phyloP scores from a whole-genome alignment of 2,888 invertebrate species.

The Euzophera pinguis region DNA sequence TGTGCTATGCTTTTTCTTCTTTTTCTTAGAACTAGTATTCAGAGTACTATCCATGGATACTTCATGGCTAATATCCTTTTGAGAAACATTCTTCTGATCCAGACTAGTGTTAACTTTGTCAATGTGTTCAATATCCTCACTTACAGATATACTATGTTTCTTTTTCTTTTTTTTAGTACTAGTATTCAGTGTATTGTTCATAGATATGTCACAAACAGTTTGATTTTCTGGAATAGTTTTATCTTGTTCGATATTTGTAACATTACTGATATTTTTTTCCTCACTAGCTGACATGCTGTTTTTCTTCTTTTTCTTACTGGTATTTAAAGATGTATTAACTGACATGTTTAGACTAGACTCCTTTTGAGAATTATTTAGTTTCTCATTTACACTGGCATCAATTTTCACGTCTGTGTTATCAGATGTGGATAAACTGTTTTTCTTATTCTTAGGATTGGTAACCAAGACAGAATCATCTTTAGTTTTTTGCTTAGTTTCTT shows the following conservation, averaged over 20 bases:
- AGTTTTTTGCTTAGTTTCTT: background rate
- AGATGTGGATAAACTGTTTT: background rate
- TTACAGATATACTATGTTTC: constrained; percentile 9
- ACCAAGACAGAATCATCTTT: background rate
- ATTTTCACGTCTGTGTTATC: background rate
- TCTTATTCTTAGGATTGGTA: constrained; percentile 17
- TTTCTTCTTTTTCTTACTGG: constrained; percentile 22
- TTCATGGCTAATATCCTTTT: background rate
- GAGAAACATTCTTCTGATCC: background rate
- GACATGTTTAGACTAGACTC: constrained; percentile 14
- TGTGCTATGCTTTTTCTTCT: constrained; percentile 17
- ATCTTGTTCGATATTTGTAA: background rate
- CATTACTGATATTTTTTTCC: background rate
- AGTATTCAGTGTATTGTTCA: constrained; percentile 12
- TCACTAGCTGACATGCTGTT: constrained; percentile 13
- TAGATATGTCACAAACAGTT: background rate
- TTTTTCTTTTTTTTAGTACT: constrained; percentile 21
- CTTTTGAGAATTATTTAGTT: background rate
- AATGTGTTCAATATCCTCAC: background rate
- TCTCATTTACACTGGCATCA: background rate
- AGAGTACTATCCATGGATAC: background rate
- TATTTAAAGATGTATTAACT: constrained; percentile 11
- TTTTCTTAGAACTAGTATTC: constrained; percentile 19
- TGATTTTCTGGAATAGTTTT: background rate
- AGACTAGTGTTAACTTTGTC: background rate